Evolutionary conservation across 2,888 invertebrate species (phyloP).

Genomic region (Drosophila cracens): DNA sequence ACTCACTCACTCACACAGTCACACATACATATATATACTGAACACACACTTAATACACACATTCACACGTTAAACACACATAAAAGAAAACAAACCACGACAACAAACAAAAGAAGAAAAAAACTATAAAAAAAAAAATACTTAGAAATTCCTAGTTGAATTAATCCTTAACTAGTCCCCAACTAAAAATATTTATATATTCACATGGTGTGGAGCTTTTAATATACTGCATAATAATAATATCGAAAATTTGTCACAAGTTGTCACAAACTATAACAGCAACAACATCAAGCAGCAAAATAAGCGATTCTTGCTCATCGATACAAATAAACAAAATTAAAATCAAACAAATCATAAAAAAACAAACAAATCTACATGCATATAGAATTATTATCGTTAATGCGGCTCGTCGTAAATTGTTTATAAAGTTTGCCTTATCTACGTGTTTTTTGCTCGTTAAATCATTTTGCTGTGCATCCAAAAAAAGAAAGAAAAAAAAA

Average conservation of each 20-base stretch:
- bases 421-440: slow-evolving; percentile 70
- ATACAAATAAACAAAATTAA: slow-evolving; percentile 5
- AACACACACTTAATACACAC: slow-evolving; percentile 33
- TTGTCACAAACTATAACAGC: slow-evolving; percentile 37
- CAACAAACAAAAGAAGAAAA: slow-evolving; percentile 9
- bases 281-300: slow-evolving; percentile 15
- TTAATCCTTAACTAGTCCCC: slow-evolving; percentile 79
- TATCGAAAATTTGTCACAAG: slow-evolving; percentile 56
- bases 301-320: slow-evolving; percentile 23
- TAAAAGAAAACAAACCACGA: slow-evolving; percentile 20
- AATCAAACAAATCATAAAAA: slow-evolving; percentile 14
- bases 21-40: slow-evolving; percentile 38
- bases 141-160: slow-evolving; percentile 75
- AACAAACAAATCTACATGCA: slow-evolving; percentile 34
- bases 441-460: slow-evolving; percentile 71
- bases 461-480: slow-evolving; percentile 64
- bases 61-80: slow-evolving; percentile 22
- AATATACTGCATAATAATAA: slow-evolving; percentile 39
- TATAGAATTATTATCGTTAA: slow-evolving; percentile 42
- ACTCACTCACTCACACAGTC: slow-evolving; percentile 48
- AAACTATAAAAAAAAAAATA: slow-evolving; percentile 35
- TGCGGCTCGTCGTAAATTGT: slow-evolving; percentile 53
- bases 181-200: slow-evolving; percentile 49
- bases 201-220: slow-evolving; percentile 54
- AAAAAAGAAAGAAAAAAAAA: slow-evolving; percentile 17